These are phyloP conservation scores for Brenthis ino DNA, from an alignment of 2,888 invertebrate genomes.

Conservation along the genomic window DNA sequence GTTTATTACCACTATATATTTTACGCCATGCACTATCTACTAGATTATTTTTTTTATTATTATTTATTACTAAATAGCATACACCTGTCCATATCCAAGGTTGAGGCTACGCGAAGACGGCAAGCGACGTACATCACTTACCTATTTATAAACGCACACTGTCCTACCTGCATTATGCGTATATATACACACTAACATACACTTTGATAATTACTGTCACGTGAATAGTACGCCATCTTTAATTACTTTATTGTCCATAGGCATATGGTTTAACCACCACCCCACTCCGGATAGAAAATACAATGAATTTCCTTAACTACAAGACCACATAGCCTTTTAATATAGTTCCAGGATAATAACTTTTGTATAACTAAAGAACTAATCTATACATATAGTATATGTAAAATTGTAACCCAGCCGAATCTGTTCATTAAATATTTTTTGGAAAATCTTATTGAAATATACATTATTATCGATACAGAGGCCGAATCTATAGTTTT, in stretches of 20 bases:
- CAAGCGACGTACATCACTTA: conserved; percentile 59
- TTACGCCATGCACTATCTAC: conserved; percentile 44
- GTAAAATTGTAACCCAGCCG: too few species aligned
- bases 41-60: conserved; percentile 36
- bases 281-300: conserved; percentile 30
- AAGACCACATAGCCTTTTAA: background rate
- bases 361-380: background rate
- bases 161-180: conserved; percentile 50
- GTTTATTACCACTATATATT: conserved; percentile 39
- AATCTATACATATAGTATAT: background rate
- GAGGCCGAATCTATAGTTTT: too few species aligned
- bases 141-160: conserved; percentile 78
- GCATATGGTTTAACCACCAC: conserved; percentile 31
- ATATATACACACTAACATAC: conserved; percentile 41
- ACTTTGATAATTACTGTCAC: conserved; percentile 38
- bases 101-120: conserved; percentile 68
- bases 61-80: conserved; percentile 41
- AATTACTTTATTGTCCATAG: conserved; percentile 45
- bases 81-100: conserved; percentile 74
- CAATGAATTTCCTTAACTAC: conserved; percentile 28
- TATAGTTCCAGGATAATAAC: background rate
- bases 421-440: too few species aligned
- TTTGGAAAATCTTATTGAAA: too few species aligned
- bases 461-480: too few species aligned
- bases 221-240: conserved; percentile 44